Conservation (phyloP, 1,140 invertebrate genomes). For the Diprion similis region DNA sequence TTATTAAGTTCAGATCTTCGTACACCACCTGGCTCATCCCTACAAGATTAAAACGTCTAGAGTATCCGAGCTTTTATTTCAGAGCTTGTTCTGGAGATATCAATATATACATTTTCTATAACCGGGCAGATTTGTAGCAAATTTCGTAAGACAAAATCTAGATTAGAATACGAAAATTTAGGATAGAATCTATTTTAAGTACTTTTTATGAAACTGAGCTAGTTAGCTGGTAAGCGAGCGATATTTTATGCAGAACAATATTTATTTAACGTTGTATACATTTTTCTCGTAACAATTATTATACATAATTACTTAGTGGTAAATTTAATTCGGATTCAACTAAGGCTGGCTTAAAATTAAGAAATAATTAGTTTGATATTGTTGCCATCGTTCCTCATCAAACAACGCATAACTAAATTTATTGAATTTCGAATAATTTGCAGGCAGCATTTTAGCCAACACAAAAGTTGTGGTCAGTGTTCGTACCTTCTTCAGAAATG, state of each 20-base stretch:
- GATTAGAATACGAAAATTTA: constrained; percentile 45
- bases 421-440: background rate
- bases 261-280: constrained; percentile 47
- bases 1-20: background rate
- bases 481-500: background rate
- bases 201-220: constrained; percentile 42
- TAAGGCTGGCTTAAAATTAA: background rate
- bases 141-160: constrained; percentile 41
- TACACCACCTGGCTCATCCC: too few species aligned
- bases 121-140: constrained; percentile 29
- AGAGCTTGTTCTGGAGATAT: background rate
- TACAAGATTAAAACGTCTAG: too few species aligned
- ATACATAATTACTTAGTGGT: background rate
- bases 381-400: background rate
- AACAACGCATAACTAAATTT: background rate
- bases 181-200: constrained; percentile 56
- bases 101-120: constrained; percentile 37
- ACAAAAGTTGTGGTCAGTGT: background rate
- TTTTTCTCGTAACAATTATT: constrained; percentile 28
- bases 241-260: constrained; percentile 40
- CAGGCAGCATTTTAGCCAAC: background rate
- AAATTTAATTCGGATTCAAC: constrained; percentile 1
- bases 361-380: background rate
- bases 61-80: background rate
- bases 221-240: constrained; percentile 40